phyloP scores from a whole-genome alignment of 1,140 invertebrate genomes.

The Eciton burchellii region DNA sequence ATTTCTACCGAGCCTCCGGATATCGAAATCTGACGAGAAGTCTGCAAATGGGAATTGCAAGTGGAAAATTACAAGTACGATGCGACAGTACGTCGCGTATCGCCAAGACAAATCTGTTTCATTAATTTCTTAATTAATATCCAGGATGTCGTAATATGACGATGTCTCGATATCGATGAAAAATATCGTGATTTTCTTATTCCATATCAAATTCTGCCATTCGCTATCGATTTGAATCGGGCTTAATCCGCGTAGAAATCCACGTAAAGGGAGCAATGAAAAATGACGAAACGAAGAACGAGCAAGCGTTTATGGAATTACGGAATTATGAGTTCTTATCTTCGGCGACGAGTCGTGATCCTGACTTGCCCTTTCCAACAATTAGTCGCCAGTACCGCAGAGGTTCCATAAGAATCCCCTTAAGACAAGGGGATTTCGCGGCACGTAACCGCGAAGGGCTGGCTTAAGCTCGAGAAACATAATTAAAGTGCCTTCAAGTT shows the following conservation, averaged over 20 bases:
- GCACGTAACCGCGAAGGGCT: slow-evolving; percentile 59
- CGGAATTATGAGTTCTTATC: slow-evolving; percentile 45
- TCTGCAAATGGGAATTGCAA: not conserved
- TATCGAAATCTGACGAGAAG: not conserved
- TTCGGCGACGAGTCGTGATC: slow-evolving; percentile 38
- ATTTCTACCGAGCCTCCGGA: not conserved
- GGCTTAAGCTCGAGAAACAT: slow-evolving; percentile 65
- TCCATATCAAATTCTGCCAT: not conserved
- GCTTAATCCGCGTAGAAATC: not conserved
- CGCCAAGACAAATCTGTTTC: not conserved
- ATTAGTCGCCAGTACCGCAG: slow-evolving; percentile 61
- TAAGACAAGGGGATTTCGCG: slow-evolving; percentile 63
- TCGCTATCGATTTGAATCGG: not conserved
- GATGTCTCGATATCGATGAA: not conserved
- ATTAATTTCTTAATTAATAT: slow-evolving; percentile 7
- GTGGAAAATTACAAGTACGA: too few species aligned
- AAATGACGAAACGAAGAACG: not conserved
- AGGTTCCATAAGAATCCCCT: slow-evolving; percentile 60
- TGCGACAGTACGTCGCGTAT: too few species aligned
- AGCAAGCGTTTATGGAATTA: slow-evolving; percentile 35
- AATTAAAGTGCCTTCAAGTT: slow-evolving; percentile 70
- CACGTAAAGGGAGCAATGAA: not conserved
- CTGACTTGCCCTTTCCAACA: slow-evolving; percentile 57
- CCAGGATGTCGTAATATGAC: too few species aligned
- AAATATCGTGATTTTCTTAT: not conserved